These are phyloP conservation scores for Dryomyza anilis DNA, from an alignment of 2,888 invertebrate genomes.

Conservation along the genomic window DNA sequence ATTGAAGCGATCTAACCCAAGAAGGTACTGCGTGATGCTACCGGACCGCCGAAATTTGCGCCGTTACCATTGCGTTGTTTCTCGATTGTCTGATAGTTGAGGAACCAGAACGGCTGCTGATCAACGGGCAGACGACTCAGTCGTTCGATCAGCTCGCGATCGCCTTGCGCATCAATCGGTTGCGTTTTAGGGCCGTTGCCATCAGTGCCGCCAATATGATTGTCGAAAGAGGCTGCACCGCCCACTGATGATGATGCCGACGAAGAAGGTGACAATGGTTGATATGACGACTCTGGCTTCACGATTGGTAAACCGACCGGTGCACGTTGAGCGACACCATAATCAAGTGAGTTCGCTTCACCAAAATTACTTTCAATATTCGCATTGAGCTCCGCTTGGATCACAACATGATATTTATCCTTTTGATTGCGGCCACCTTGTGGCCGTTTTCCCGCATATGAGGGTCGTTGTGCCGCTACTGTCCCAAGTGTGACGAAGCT, in stretches of 20 bases:
- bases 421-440: conserved; percentile 66
- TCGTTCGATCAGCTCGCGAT: conserved; percentile 67
- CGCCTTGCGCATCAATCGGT: conserved; percentile 72
- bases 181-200: conserved; percentile 44
- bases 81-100: conserved; percentile 73
- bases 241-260: too few species aligned
- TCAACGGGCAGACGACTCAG: conserved; percentile 70
- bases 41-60: too few species aligned
- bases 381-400: too few species aligned
- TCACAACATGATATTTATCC: conserved; percentile 58
- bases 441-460: conserved; percentile 68
- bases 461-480: conserved; percentile 65
- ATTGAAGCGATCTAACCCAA: too few species aligned
- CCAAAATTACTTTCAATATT: conserved; percentile 64
- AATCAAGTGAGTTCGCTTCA: conserved; percentile 34
- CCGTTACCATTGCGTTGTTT: conserved; percentile 61
- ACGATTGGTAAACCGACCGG: conserved; percentile 50
- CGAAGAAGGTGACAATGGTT: too few species aligned
- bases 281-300: conserved; percentile 35
- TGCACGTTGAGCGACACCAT: conserved; percentile 45
- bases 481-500: conserved; percentile 13
- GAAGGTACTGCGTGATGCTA: too few species aligned
- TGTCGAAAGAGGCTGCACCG: conserved; percentile 32
- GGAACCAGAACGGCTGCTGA: conserved; percentile 74
- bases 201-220: conserved; percentile 39